Evolutionary conservation across 2,888 invertebrate genomes (phyloP).

Genomic region (Tenodera sinensis): DNA sequence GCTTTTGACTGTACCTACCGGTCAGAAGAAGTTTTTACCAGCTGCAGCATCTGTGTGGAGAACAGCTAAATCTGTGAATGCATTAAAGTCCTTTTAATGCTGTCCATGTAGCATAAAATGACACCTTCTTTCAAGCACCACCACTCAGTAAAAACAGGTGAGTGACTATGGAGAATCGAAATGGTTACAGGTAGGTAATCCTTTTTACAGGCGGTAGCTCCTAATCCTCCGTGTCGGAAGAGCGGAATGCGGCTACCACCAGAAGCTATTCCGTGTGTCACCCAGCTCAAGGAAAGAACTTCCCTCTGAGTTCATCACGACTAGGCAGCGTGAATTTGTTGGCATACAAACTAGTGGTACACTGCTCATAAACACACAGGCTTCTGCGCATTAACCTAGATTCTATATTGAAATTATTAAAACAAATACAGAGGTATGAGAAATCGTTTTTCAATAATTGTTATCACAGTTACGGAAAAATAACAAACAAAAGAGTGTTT

Average conservation of each 20-base stretch:
- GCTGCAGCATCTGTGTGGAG: background rate
- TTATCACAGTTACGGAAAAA: too few species aligned
- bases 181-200: background rate
- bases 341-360: too few species aligned
- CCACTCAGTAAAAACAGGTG: background rate
- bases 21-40: background rate
- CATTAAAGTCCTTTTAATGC: background rate
- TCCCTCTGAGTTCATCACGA: background rate
- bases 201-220: background rate
- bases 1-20: background rate
- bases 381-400: too few species aligned
- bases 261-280: background rate
- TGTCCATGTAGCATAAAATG: background rate
- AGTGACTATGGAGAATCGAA: background rate
- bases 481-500: too few species aligned
- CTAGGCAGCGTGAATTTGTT: too few species aligned
- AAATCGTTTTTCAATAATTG: too few species aligned
- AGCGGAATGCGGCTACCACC: background rate
- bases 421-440: too few species aligned
- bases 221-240: background rate
- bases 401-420: too few species aligned
- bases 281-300: background rate
- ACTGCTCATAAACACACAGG: too few species aligned
- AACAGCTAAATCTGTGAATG: background rate
- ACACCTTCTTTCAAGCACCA: background rate